These are phyloP conservation scores for Dimorphilus gyrociliatus DNA, from an alignment of 2,888 invertebrate species.

Conservation along the genomic window DNA sequence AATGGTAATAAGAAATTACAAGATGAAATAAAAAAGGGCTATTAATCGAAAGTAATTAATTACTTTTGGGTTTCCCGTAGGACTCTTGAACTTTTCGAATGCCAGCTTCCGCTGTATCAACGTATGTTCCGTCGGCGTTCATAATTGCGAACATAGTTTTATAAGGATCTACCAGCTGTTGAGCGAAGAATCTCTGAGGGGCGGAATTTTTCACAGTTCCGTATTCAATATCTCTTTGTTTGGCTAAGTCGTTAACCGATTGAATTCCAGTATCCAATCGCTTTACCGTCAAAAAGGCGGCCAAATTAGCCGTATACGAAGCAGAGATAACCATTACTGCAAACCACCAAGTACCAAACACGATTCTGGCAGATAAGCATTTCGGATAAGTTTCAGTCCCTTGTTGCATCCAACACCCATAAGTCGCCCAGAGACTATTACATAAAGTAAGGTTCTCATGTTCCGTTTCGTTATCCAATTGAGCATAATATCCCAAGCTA, in stretches of 20 bases:
- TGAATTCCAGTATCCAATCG: constrained; percentile 5
- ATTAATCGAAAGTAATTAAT: too few species aligned
- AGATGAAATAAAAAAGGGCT: too few species aligned
- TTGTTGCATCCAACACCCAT: constrained; percentile 3
- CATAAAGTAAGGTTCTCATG: neutral
- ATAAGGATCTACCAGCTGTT: constrained; percentile 2
- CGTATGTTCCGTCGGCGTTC: neutral
- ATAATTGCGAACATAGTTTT: constrained; percentile 3
- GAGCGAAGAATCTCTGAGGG: constrained; percentile 2
- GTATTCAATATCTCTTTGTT: constrained; percentile 3
- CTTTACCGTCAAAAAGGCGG: constrained; percentile 5
- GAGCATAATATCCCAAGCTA: constrained; percentile 1
- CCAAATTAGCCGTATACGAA: constrained; percentile 5
- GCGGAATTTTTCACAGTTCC: constrained; percentile 4
- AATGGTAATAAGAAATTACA: too few species aligned
- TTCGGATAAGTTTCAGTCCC: constrained; percentile 1
- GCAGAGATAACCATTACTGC: constrained; percentile 4
- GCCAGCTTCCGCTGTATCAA: neutral
- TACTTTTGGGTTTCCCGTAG: constrained; percentile 3
- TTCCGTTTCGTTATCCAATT: neutral
- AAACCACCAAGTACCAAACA: constrained; percentile 4
- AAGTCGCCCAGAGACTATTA: constrained; percentile 3
- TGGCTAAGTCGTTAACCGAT: constrained; percentile 4
- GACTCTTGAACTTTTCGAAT: constrained; percentile 3
- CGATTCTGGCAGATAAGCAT: constrained; percentile 2